Evolutionary conservation across 1,140 invertebrate species (phyloP).

Genomic region (Caenorhabditis inopinata): DNA sequence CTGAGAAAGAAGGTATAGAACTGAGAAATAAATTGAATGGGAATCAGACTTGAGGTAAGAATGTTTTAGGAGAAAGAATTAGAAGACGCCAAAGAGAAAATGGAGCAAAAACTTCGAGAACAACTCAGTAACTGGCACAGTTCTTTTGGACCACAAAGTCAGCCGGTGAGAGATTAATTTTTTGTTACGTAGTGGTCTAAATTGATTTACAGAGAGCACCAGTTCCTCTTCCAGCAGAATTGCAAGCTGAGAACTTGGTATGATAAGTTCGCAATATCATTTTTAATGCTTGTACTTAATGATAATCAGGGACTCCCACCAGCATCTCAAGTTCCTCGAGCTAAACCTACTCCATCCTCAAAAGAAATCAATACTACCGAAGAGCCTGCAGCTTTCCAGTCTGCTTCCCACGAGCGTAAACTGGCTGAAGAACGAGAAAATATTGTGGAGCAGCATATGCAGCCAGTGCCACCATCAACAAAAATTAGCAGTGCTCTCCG

Average conservation of each 20-base stretch:
- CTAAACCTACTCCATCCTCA: background rate
- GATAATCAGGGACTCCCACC: background rate
- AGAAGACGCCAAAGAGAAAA: background rate
- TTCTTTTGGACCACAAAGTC: background rate
- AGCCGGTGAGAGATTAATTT: background rate
- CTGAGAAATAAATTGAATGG: no score
- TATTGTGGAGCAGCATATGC: slow-evolving; percentile 15
- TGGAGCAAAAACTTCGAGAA: slow-evolving; percentile 22
- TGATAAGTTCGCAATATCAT: background rate
- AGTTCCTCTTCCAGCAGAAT: background rate
- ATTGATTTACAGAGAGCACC: background rate
- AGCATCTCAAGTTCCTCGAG: background rate
- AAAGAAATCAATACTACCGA: background rate
- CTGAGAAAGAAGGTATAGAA: slow-evolving; percentile 10
- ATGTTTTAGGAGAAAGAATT: slow-evolving; percentile 27
- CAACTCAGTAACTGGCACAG: slow-evolving; percentile 28
- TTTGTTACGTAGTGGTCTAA: no score
- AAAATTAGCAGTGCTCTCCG: slow-evolving; percentile 4
- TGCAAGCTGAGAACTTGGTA: background rate
- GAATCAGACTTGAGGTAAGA: background rate
- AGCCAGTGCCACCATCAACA: background rate
- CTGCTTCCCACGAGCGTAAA: background rate
- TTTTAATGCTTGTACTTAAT: no score
- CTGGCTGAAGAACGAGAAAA: background rate
- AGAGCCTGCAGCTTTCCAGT: background rate